A percentile compares a stretch with the other conserved stretches of the same genome.
Conservation (phyloP, 2,888 invertebrate genomes). For the Andricus curvator region DNA sequence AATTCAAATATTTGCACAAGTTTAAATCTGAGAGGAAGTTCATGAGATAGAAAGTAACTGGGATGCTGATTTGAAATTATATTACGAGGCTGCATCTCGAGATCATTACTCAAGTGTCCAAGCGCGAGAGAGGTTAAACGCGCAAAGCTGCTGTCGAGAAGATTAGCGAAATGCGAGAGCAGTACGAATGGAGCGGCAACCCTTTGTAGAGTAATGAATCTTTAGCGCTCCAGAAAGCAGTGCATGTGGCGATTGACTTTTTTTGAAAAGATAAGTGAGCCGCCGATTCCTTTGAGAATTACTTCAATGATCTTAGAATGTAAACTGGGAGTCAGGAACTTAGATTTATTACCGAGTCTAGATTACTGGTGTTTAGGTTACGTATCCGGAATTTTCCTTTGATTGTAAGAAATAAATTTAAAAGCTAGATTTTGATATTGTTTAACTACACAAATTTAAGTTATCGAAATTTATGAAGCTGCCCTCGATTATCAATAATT, state of each 20-base stretch:
- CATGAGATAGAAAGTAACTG: slow-evolving; percentile 42
- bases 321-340: slow-evolving; percentile 14
- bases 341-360: background rate
- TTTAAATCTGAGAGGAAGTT: slow-evolving; percentile 36
- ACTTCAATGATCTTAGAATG: slow-evolving; percentile 6
- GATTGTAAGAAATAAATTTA: background rate
- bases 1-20: background rate
- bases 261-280: slow-evolving; percentile 32
- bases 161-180: slow-evolving; percentile 38
- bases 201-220: slow-evolving; percentile 40
- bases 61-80: slow-evolving; percentile 51
- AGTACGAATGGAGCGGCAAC: slow-evolving; percentile 22
- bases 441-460: too few species aligned
- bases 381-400: background rate
- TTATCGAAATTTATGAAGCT: too few species aligned
- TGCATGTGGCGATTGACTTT: slow-evolving; percentile 35
- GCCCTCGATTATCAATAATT: too few species aligned
- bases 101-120: slow-evolving; percentile 66
- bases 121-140: slow-evolving; percentile 38
- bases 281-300: slow-evolving; percentile 36
- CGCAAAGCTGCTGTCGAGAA: slow-evolving; percentile 41
- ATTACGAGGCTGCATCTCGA: slow-evolving; percentile 58
- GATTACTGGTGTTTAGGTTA: background rate
- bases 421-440: too few species aligned
- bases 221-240: slow-evolving; percentile 38